phyloP scores from a whole-genome alignment of 2,888 invertebrate species.

The Erpobdella octoculata region DNA sequence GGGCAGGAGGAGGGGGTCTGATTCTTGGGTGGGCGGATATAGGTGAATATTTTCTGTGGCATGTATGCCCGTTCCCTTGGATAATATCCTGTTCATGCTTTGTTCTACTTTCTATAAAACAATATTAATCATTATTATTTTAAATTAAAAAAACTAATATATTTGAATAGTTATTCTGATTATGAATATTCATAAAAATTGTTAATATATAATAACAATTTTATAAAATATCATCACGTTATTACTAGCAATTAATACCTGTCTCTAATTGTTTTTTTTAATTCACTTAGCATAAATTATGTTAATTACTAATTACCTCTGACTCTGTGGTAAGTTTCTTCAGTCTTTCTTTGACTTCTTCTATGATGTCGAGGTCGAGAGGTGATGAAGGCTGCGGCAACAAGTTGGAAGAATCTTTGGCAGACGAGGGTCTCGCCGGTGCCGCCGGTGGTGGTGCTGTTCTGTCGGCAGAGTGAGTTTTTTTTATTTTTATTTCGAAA shows the following conservation, averaged over 20 bases:
- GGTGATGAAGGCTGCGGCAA: neutral
- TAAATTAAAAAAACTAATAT: no score
- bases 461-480: no score
- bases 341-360: constrained; percentile 12
- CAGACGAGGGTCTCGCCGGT: no score
- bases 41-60: no score
- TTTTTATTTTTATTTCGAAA: no score
- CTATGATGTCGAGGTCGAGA: neutral
- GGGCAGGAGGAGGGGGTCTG: no score
- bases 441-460: no score
- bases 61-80: neutral
- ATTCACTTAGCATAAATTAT: neutral
- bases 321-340: neutral
- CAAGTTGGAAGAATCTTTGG: neutral
- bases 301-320: neutral
- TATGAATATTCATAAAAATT: neutral
- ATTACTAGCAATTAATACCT: neutral
- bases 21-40: no score
- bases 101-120: neutral
- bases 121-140: no score
- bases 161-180: no score
- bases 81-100: neutral
- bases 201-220: neutral
- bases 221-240: neutral
- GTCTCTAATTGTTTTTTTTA: no score